These are phyloP conservation scores for Holacanthella duospinosa DNA, from an alignment of 2,888 invertebrate species.

Conservation along the genomic window DNA sequence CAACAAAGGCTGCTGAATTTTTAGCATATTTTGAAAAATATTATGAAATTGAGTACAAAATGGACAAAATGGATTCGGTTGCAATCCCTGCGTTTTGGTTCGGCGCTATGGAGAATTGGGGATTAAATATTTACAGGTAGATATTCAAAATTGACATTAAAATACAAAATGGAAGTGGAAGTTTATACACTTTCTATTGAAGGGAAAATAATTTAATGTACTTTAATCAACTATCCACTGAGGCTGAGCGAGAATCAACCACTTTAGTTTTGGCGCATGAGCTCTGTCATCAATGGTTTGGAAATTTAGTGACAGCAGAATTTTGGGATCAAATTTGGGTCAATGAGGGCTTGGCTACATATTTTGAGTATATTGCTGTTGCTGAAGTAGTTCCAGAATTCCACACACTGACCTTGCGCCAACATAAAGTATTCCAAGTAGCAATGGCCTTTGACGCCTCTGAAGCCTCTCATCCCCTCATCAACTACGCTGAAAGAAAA, in stretches of 20 bases:
- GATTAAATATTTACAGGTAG: constrained; percentile 53
- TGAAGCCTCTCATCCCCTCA: background rate
- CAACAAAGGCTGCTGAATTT: constrained; percentile 50
- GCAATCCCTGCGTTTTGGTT: constrained; percentile 42
- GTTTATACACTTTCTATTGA: too few species aligned
- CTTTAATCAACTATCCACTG: background rate
- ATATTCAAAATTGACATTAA: too few species aligned
- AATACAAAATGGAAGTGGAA: too few species aligned
- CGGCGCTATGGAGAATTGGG: constrained; percentile 66
- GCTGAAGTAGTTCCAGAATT: constrained; percentile 40
- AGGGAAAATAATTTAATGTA: background rate
- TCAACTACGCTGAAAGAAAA: background rate
- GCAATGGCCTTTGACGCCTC: background rate
- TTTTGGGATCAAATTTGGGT: constrained; percentile 63
- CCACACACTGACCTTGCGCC: background rate
- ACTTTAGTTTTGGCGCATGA: constrained; percentile 49
- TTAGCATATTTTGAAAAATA: constrained; percentile 51
- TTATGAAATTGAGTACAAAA: constrained; percentile 50
- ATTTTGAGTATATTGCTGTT: constrained; percentile 57
- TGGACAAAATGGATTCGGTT: constrained; percentile 58
- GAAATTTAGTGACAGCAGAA: constrained; percentile 56
- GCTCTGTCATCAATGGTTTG: constrained; percentile 66
- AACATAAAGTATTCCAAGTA: background rate
- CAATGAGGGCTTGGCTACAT: constrained; percentile 60
- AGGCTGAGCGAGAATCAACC: background rate